Base-by-base conservation (phyloP, 2,797 vertebrate species). In the Sandelia bainsii region DNA sequence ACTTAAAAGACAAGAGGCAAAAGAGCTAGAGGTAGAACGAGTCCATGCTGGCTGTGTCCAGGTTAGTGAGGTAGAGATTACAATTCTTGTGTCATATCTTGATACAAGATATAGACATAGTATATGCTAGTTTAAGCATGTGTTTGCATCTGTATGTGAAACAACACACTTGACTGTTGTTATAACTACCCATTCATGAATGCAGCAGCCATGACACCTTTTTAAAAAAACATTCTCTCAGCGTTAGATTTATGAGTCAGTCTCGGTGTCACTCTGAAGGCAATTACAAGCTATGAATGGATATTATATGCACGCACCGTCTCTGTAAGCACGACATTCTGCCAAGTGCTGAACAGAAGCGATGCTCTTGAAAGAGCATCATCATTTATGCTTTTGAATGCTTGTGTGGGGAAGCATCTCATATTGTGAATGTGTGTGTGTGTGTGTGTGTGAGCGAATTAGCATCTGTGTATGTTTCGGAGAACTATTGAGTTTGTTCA, bases 241-340 rank as follows among this genome's bases (percentile, higher is more conserved):
- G 51, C 50, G 80, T 89, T 85, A 92, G 90, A 94, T 94, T 93
- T 89, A 93, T 93, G 92, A 82, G 69, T 85, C 88, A 62, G 83
- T 89, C 75, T 83, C 64, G n/a, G 77, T 93, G 91, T 93, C 92
- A 83, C 82, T 92, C 77, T 85, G 84, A 94, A 91, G 83, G 89
- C 90, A 93, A 93, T 93, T 94, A 92, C 83, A 87, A 90, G 86
- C 85, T 89, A 91, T 92, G 90, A 93, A 93, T 93, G 91, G 69
- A 86, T 92, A 89, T 92, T 87, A 92, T 91, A 87, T 87, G 83
- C 90, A 88, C 72, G 64, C 87, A 80, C 72, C 70, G 85, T 89
- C 86, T 87, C 76, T 79, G 74, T 72, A 66, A 87, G 85, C 75
- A 53, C 69, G 57, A 81, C 88, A 79, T 79, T 80, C 90, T 89